phyloP scores from a whole-genome alignment of 1,140 invertebrate genomes.

The Odontomachus brunneus region DNA sequence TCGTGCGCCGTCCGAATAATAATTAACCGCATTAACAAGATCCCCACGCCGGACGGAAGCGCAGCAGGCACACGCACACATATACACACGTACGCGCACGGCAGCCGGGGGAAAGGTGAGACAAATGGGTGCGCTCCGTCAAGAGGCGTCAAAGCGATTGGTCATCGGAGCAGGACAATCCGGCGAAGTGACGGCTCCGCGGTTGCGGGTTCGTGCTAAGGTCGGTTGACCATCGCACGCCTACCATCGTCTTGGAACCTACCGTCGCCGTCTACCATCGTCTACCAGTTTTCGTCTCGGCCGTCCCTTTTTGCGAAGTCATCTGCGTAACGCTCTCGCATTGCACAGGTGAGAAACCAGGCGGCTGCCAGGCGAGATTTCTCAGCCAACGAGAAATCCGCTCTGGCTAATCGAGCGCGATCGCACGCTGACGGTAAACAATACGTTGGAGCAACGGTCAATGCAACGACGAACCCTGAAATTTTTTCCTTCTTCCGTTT shows the following conservation, averaged over 20 bases:
- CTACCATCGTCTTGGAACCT: slow-evolving; percentile 38
- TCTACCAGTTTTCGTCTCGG: neutral
- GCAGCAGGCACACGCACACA: neutral
- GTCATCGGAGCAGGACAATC: slow-evolving; percentile 74
- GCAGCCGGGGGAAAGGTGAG: slow-evolving; percentile 65
- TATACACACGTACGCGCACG: neutral
- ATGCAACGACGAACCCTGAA: neutral
- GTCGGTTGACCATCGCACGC: slow-evolving; percentile 63
- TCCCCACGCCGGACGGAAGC: slow-evolving; percentile 16
- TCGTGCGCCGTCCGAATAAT: slow-evolving; percentile 19
- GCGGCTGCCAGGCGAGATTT: neutral
- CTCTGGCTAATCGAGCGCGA: slow-evolving; percentile 22
- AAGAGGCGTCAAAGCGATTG: slow-evolving; percentile 73
- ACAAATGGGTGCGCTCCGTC: slow-evolving; percentile 61
- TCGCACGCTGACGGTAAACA: neutral
- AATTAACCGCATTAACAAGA: slow-evolving; percentile 55
- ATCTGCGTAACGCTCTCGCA: slow-evolving; percentile 20
- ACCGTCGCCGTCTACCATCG: slow-evolving; percentile 36
- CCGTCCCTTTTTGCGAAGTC: slow-evolving; percentile 5
- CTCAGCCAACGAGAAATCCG: slow-evolving; percentile 4
- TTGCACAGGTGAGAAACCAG: neutral
- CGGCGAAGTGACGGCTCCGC: slow-evolving; percentile 54
- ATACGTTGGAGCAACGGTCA: neutral
- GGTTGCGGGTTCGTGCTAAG: slow-evolving; percentile 52
- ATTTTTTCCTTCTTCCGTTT: slow-evolving; percentile 2